phyloP scores from a whole-genome alignment of 2,113 vertebrate genomes.

The Pseudopodoces humilis region DNA sequence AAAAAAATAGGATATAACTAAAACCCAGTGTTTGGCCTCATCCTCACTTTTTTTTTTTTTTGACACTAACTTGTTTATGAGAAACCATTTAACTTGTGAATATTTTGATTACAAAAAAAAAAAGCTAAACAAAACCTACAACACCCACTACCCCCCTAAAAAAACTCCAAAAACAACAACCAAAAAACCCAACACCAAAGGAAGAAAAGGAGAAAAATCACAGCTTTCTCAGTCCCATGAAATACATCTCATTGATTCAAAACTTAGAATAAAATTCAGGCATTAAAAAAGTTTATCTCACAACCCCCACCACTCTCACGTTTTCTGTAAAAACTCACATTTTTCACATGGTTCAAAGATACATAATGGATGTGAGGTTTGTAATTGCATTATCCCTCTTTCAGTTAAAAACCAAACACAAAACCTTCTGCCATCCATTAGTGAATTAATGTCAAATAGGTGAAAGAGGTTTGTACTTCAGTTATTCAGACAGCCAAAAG shows the following conservation, averaged over 20 bases:
- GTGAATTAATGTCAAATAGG: neutral
- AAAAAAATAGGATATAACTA: neutral
- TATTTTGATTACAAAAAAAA: neutral
- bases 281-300: neutral
- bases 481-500: neutral
- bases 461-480: neutral
- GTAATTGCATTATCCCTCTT: neutral
- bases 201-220: neutral
- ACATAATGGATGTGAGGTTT: neutral
- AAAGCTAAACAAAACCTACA: neutral
- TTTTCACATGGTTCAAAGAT: neutral
- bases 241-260: neutral
- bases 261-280: neutral
- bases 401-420: neutral
- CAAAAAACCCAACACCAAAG: neutral
- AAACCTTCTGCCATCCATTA: neutral
- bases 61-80: neutral
- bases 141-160: too few relatives aligned
- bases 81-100: neutral
- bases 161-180: neutral
- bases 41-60: neutral
- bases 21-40: neutral
- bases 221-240: neutral
- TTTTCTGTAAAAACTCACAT: neutral
- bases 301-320: fast-evolving